Evolutionary conservation across 1,140 invertebrate species (phyloP).

Genomic region (Megalopta genalis): DNA sequence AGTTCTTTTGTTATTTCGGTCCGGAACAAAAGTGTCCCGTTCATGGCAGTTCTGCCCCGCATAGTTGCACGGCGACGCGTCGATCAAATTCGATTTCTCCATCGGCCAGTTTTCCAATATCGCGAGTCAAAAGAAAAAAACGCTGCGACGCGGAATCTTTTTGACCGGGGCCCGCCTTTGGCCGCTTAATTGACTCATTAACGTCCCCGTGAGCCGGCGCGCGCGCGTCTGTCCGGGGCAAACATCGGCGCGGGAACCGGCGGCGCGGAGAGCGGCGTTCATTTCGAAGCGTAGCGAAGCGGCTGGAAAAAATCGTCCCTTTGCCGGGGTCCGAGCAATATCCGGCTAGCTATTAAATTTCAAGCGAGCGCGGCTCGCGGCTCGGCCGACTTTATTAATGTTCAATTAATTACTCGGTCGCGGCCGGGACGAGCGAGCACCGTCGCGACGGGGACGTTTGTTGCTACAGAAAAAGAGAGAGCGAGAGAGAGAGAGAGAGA

Average conservation of each 20-base stretch:
- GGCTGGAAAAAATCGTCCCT: background rate
- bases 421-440: background rate
- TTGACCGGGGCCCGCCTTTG: background rate
- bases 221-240: no score
- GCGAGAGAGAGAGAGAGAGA: no score
- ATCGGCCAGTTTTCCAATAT: no score
- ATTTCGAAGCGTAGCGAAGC: background rate
- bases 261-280: background rate
- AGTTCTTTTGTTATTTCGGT: no score
- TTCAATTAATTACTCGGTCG: constrained; percentile 31
- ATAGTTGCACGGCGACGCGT: no score
- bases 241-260: background rate
- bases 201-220: constrained; percentile 17
- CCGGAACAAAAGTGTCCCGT: no score
- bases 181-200: constrained; percentile 45
- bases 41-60: no score
- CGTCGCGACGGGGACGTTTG: background rate
- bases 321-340: constrained; percentile 1
- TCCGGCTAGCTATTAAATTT: constrained; percentile 23
- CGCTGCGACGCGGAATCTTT: background rate
- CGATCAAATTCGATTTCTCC: no score
- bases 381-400: constrained; percentile 15
- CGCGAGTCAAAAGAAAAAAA: no score
- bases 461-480: background rate
- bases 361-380: background rate